phyloP scores from a whole-genome alignment of 2,888 invertebrate species.

The Eristalinus sepulchralis region DNA sequence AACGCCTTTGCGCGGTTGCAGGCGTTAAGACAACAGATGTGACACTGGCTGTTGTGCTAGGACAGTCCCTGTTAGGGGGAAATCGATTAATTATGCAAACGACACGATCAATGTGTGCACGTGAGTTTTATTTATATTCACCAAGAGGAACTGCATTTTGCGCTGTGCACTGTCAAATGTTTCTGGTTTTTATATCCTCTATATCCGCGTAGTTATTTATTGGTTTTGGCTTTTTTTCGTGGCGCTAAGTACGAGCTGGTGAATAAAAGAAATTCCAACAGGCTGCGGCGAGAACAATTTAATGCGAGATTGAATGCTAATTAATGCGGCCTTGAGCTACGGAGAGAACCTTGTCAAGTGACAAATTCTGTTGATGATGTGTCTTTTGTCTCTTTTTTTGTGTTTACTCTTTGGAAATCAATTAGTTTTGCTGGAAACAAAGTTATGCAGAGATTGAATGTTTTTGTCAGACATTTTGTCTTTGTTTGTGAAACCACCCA shows the following conservation, averaged over 20 bases:
- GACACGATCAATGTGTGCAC: constrained; percentile 40
- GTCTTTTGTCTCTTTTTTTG: neutral
- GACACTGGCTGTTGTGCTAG: constrained; percentile 14
- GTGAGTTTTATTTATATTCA: constrained; percentile 24
- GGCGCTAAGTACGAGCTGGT: constrained; percentile 2
- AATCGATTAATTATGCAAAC: constrained; percentile 55
- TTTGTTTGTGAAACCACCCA: neutral
- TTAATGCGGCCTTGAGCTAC: constrained; percentile 5
- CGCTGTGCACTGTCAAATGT: constrained; percentile 17
- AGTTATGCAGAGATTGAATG: neutral
- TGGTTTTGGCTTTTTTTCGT: neutral
- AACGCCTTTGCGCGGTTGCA: neutral
- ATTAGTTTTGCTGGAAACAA: neutral
- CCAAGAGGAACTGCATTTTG: constrained; percentile 27
- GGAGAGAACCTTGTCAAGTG: constrained; percentile 11
- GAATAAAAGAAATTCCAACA: neutral
- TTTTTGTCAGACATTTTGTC: neutral
- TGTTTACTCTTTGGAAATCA: neutral
- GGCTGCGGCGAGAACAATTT: neutral
- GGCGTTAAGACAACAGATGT: constrained; percentile 21
- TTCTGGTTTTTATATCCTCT: constrained; percentile 15
- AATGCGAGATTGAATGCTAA: constrained; percentile 25
- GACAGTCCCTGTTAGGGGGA: neutral
- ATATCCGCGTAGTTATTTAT: constrained; percentile 30
- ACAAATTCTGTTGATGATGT: neutral